Conservation (phyloP, 92 coral and sea anemone genomes). For the Epizoanthus rinbou region DNA sequence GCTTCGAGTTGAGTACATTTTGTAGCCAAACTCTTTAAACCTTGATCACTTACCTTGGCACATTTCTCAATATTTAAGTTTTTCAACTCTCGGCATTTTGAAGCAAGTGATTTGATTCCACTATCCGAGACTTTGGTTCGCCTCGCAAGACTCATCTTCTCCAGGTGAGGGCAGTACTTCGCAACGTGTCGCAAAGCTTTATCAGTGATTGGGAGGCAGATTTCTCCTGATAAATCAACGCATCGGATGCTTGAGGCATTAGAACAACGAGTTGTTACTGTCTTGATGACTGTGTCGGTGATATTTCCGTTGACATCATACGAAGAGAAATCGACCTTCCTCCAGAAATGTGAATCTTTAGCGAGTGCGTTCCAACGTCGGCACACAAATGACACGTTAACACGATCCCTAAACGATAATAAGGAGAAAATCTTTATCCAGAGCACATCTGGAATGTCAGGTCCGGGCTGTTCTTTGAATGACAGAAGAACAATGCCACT, state of each 20-base stretch:
- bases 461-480: not conserved
- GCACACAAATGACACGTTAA: constrained; percentile 69
- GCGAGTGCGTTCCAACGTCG: constrained; percentile 85
- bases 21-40: constrained; percentile 65
- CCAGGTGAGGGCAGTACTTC: constrained; percentile 71
- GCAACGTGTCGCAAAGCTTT: constrained; percentile 75
- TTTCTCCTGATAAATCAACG: constrained; percentile 85
- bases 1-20: constrained; percentile 61
- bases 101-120: constrained; percentile 71
- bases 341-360: constrained; percentile 86
- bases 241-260: constrained; percentile 75
- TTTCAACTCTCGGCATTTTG: constrained; percentile 66
- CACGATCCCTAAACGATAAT: constrained; percentile 70
- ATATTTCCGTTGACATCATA: constrained; percentile 49
- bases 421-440: constrained; percentile 81
- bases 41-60: constrained; percentile 65
- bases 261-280: constrained; percentile 56
- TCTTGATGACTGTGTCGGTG: constrained; percentile 62
- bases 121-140: constrained; percentile 64
- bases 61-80: constrained; percentile 72
- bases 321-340: constrained; percentile 73
- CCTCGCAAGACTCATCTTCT: constrained; percentile 69
- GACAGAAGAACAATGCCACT: constrained; percentile 36
- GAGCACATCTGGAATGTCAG: constrained; percentile 73
- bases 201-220: constrained; percentile 82